Evolutionary conservation across 2,113 vertebrate genomes (phyloP).

Genomic region (Emydura subglobosa): DNA sequence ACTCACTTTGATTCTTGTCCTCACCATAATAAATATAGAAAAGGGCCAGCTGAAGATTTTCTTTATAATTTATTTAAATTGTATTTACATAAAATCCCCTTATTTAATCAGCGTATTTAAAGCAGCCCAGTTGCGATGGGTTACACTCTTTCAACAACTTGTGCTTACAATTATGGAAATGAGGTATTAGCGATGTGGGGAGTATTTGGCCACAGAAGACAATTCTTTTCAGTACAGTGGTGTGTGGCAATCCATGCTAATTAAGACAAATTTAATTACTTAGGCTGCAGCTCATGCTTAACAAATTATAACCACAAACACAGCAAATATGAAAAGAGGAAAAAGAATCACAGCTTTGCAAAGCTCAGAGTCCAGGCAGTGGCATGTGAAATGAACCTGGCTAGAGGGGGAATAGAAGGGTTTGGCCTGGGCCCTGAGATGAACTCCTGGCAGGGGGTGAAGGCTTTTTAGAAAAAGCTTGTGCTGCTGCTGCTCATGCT

Average conservation of each 20-base stretch:
- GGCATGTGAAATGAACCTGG: background rate
- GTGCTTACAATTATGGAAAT: slow-evolving; percentile 6
- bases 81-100: background rate
- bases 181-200: background rate
- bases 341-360: background rate
- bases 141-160: slow-evolving; percentile 23
- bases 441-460: background rate
- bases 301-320: slow-evolving; percentile 53
- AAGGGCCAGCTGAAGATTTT: background rate
- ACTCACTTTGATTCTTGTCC: background rate
- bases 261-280: slow-evolving; percentile 74
- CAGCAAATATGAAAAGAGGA: background rate
- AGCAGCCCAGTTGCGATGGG: background rate
- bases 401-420: rapidly evolving
- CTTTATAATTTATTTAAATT: slow-evolving; percentile 30
- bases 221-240: background rate
- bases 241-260: slow-evolving; percentile 68
- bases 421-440: background rate
- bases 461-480: background rate
- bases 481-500: background rate
- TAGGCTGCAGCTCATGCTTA: slow-evolving; percentile 59
- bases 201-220: background rate
- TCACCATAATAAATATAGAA: background rate
- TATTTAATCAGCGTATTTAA: background rate
- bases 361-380: background rate